Conservation (phyloP, 2,113 vertebrate species). For the Mesembrinibis cayennensis region DNA sequence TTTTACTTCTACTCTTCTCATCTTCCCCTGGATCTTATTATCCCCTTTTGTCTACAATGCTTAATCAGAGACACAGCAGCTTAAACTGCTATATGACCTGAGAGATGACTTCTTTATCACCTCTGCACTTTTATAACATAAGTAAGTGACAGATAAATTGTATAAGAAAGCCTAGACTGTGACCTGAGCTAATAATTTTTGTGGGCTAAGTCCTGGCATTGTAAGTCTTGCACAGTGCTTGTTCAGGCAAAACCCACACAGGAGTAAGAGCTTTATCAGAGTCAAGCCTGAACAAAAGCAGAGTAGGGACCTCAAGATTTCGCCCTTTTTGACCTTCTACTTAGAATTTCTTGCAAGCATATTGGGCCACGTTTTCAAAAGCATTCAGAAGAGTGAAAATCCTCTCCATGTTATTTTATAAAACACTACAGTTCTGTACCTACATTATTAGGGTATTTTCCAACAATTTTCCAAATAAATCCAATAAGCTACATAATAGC, state of each 20-base stretch:
- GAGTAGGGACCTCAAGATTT: background rate
- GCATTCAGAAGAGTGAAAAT: background rate
- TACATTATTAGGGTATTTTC: background rate
- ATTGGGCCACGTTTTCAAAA: background rate
- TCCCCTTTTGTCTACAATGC: slow-evolving; percentile 61
- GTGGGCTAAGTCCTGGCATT: background rate
- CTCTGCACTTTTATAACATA: slow-evolving; percentile 55
- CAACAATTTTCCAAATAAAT: background rate
- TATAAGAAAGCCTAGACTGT: slow-evolving; percentile 48
- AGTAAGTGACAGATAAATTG: slow-evolving; percentile 58
- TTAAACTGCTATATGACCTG: slow-evolving; percentile 31
- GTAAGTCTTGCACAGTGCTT: slow-evolving; percentile 28
- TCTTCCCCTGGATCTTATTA: slow-evolving; percentile 64
- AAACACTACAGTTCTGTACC: background rate
- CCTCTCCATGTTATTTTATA: background rate
- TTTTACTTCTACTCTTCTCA: slow-evolving; percentile 58
- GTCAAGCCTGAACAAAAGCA: background rate
- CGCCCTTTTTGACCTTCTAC: background rate
- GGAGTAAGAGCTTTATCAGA: background rate
- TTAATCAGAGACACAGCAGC: slow-evolving; percentile 47
- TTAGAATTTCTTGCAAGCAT: background rate
- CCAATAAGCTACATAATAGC: background rate
- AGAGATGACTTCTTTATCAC: slow-evolving; percentile 57
- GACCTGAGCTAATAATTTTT: slow-evolving; percentile 37
- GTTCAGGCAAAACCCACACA: background rate